phyloP scores from a whole-genome alignment of 2,888 invertebrate species.

The Dasypogon diadema region DNA sequence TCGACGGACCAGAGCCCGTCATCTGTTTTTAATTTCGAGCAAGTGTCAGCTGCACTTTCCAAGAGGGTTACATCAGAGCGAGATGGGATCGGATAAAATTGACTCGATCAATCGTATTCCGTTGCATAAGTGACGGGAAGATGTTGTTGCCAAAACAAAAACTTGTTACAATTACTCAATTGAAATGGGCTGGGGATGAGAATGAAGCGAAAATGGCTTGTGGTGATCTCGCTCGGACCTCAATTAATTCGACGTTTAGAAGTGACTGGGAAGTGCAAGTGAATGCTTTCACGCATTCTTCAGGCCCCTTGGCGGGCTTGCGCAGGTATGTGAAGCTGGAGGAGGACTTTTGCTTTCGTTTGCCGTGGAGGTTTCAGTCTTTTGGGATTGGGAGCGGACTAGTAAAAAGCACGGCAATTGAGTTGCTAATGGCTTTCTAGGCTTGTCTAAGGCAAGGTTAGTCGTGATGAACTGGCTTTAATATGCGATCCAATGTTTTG shows the following conservation, averaged over 20 bases:
- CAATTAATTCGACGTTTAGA: slow-evolving; percentile 4
- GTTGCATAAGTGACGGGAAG: slow-evolving; percentile 21
- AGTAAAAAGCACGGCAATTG: background rate
- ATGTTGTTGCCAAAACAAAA: slow-evolving; percentile 31
- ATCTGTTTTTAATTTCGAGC: background rate
- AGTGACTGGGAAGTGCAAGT: slow-evolving; percentile 7
- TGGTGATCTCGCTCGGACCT: background rate
- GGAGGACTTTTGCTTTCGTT: slow-evolving; percentile 1
- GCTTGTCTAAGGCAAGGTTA: background rate
- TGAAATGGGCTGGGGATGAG: background rate
- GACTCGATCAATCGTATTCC: slow-evolving; percentile 14
- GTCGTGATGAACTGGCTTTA: background rate
- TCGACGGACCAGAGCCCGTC: background rate
- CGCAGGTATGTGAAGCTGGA: no score
- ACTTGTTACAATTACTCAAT: slow-evolving; percentile 45
- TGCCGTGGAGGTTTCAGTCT: no score
- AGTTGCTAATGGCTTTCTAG: slow-evolving; percentile 13
- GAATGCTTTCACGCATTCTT: no score
- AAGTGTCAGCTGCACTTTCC: slow-evolving; percentile 8
- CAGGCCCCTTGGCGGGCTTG: background rate
- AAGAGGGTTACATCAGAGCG: slow-evolving; percentile 27
- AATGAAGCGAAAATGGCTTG: background rate
- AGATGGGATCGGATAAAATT: slow-evolving; percentile 21
- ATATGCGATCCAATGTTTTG: no score
- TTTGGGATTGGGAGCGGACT: background rate